Percentiles rank a stretch among this genome's conserved stretches.
These are phyloP conservation scores for Etia nguti DNA, from an alignment of 2,113 vertebrate genomes.

Conservation along the genomic window DNA sequence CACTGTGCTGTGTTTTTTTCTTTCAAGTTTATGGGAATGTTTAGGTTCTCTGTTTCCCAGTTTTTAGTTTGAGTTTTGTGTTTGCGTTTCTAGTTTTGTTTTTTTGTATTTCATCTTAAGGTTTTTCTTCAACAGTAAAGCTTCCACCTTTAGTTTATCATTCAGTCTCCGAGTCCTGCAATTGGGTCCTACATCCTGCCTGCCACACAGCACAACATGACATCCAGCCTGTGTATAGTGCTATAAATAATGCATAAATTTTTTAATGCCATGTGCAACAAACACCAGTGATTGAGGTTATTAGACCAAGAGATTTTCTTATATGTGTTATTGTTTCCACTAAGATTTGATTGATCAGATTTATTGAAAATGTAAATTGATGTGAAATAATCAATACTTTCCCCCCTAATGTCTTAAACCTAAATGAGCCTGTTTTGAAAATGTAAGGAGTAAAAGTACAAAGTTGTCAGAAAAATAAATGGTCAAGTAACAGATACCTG, in stretches of 20 bases:
- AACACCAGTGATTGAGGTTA: background rate
- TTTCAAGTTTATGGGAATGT: no score
- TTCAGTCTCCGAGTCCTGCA: no score
- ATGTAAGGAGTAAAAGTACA: background rate
- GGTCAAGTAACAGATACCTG: background rate
- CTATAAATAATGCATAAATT: background rate
- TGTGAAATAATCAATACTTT: background rate
- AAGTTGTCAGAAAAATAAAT: background rate
- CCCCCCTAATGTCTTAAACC: background rate
- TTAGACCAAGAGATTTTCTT: background rate
- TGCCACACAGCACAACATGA: no score
- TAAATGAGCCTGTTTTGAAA: background rate
- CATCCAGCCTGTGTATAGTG: background rate
- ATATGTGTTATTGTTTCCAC: background rate
- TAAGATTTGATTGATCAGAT: background rate
- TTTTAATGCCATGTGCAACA: no score
- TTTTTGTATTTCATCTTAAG: no score
- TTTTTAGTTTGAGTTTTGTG: no score
- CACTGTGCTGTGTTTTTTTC: no score
- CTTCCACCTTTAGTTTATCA: no score
- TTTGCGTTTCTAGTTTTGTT: no score
- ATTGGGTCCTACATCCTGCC: no score
- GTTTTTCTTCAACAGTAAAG: no score
- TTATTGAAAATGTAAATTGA: fast-evolving
- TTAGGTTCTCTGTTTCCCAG: no score